Evolutionary conservation across 2,888 invertebrate genomes (phyloP), one percentile per base, ranked within the genome.

Genomic region (Mythimna lalbum): DNA sequence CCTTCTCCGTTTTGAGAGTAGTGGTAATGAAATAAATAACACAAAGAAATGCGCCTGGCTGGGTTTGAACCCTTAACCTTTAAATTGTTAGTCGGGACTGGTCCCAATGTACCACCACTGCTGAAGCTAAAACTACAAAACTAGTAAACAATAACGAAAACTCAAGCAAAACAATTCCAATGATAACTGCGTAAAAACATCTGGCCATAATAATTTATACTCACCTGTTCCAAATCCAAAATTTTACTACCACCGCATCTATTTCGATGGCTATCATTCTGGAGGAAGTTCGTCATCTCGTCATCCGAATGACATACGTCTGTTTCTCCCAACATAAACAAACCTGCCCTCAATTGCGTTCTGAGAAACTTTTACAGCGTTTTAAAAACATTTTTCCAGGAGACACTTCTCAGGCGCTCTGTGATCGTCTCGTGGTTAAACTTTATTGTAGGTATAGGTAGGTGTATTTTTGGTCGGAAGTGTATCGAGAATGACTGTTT

Each of bases 361-460:
- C 95, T 87, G 81, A 90, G 95, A 95, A 95, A 92, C 92, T 94
- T 94, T 94, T 93, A 94, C 91, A 90, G 86, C 88, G 90, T 90
- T 90, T 92, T 89, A 90, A 90, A 89, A 91, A 90, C 78, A 84
- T 90, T 93, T 91, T 92, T 93, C 92, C 90, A 78, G 91, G 94
- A 93, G 93, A 94, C 94, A 93, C 92, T 92, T 90, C 86, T 85
- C 80, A 78, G 80, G 73, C 81, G 85, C 74, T 76, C 78, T 86
- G 78, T 81, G 83, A 85, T 84, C 82, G 86, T 85, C 50, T 31
- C 39, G 77, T 71, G 76, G 81, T 80, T 75, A 43, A 59, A 82
- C 83, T 87, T 89, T 90, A 86, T 84, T 85, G 87, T 73, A 76
- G 2, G 43, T 89, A 87, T 84, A n/a, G n/a, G n/a, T n/a, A n/a